phyloP scores from a whole-genome alignment of 2,888 invertebrate genomes.

The Agrotis puta region DNA sequence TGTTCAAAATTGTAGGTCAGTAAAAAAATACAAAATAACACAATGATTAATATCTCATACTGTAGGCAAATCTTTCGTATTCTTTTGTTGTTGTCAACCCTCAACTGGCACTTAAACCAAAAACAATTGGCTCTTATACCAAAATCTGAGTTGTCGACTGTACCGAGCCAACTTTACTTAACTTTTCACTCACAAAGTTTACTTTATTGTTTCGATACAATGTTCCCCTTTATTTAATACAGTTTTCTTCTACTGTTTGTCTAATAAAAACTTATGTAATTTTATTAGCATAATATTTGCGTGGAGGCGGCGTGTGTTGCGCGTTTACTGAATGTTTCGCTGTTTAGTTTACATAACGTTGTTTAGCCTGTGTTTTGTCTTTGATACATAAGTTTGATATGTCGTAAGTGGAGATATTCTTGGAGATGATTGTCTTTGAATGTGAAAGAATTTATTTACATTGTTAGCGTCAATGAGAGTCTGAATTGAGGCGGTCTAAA shows the following conservation, averaged over 20 bases:
- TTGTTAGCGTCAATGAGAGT: too few relatives aligned
- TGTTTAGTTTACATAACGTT: constrained; percentile 51
- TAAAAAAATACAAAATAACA: too few relatives aligned
- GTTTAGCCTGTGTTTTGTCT: constrained; percentile 27
- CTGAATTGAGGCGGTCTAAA: too few relatives aligned
- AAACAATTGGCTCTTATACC: neutral
- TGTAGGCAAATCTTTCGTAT: too few relatives aligned
- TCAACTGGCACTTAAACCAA: neutral
- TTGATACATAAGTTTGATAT: constrained; percentile 28
- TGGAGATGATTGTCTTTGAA: neutral
- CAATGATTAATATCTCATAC: too few relatives aligned
- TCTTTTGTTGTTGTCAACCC: too few relatives aligned
- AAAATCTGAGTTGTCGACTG: constrained; percentile 12
- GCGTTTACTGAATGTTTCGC: constrained; percentile 37
- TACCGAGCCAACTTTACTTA: constrained; percentile 16
- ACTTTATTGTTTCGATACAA: constrained; percentile 50
- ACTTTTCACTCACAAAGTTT: constrained; percentile 63
- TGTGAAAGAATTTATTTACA: neutral
- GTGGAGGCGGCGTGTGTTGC: constrained; percentile 39
- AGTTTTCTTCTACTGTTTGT: constrained; percentile 62
- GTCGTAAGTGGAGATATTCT: neutral
- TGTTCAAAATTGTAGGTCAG: too few relatives aligned
- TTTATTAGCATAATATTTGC: constrained; percentile 64
- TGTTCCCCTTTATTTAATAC: constrained; percentile 56
- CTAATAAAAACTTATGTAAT: constrained; percentile 66